Percentiles rank a stretch among this genome's conserved stretches.
These are phyloP conservation scores for Microtus pennsylvanicus DNA, from an alignment of 2,113 vertebrate genomes.

Conservation along the genomic window DNA sequence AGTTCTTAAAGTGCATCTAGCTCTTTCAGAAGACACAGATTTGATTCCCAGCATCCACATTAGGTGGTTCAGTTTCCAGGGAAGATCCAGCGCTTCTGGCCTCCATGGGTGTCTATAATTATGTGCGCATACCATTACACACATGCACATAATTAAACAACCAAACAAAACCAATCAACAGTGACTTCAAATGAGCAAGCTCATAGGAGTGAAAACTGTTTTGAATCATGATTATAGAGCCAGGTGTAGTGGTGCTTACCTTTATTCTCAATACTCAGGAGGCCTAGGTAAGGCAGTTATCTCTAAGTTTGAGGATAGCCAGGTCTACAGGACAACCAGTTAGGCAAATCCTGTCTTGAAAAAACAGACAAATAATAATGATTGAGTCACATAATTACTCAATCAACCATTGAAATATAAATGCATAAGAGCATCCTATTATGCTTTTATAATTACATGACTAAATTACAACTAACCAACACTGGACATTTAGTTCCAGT, in stretches of 20 bases:
- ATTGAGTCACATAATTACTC: not conserved
- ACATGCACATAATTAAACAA: not conserved
- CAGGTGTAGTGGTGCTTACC: not conserved
- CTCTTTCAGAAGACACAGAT: not conserved
- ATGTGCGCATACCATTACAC: not conserved
- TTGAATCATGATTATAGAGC: not conserved
- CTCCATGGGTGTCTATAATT: not conserved
- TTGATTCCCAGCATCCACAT: not conserved
- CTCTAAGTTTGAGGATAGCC: not conserved
- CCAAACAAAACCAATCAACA: not conserved
- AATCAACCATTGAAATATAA: constrained; percentile 46
- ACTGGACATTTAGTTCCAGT: constrained; percentile 43
- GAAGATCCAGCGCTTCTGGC: not conserved
- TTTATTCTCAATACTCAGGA: not conserved
- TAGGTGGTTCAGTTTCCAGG: not conserved
- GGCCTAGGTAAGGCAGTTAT: not conserved
- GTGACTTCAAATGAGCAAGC: constrained; percentile 40
- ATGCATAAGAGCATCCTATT: not conserved
- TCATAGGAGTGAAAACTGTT: constrained; percentile 7
- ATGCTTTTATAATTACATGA: constrained; percentile 4
- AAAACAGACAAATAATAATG: not conserved
- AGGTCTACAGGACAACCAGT: not conserved
- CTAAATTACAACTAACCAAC: constrained; percentile 21
- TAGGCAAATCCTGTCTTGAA: not conserved
- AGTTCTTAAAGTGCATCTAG: not conserved